These are phyloP conservation scores for Eudemis profundana DNA, from an alignment of 2,888 invertebrate genomes.

Conservation along the genomic window DNA sequence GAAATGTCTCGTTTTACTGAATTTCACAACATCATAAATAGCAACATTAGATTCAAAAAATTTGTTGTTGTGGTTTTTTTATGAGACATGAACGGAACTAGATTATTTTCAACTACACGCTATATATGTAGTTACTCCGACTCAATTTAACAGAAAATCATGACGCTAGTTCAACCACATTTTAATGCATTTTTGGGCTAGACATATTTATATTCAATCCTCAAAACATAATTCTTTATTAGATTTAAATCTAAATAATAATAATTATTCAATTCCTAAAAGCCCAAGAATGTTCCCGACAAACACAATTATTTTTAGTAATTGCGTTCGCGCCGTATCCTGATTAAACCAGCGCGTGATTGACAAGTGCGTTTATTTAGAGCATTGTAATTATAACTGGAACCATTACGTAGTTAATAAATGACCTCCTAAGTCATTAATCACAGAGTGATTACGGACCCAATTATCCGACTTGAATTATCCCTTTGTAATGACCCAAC, in stretches of 20 bases:
- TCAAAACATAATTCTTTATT: not conserved
- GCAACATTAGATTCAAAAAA: too few species aligned
- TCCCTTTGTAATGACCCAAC: not conserved
- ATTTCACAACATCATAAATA: too few species aligned
- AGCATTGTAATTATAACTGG: slow-evolving; percentile 55
- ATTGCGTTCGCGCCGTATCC: slow-evolving; percentile 30
- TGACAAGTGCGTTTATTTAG: slow-evolving; percentile 57
- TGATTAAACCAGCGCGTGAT: slow-evolving; percentile 51
- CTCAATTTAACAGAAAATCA: too few species aligned
- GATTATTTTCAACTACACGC: too few species aligned
- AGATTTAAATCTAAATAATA: not conserved
- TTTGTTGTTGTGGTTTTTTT: too few species aligned
- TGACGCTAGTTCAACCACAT: too few species aligned
- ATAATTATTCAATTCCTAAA: not conserved
- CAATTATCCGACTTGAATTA: slow-evolving; percentile 18
- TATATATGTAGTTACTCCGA: too few species aligned
- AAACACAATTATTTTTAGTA: slow-evolving; percentile 28
- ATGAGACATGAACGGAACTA: too few species aligned
- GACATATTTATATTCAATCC: too few species aligned
- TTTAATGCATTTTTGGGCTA: too few species aligned
- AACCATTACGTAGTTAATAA: slow-evolving; percentile 55
- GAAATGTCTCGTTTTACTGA: too few species aligned
- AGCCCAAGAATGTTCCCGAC: not conserved
- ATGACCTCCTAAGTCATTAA: slow-evolving; percentile 51
- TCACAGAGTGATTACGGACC: slow-evolving; percentile 21